Evolutionary conservation across 1,140 invertebrate genomes (phyloP), one percentile per base, ranked within the genome.

Genomic region (Eueides isabella): DNA sequence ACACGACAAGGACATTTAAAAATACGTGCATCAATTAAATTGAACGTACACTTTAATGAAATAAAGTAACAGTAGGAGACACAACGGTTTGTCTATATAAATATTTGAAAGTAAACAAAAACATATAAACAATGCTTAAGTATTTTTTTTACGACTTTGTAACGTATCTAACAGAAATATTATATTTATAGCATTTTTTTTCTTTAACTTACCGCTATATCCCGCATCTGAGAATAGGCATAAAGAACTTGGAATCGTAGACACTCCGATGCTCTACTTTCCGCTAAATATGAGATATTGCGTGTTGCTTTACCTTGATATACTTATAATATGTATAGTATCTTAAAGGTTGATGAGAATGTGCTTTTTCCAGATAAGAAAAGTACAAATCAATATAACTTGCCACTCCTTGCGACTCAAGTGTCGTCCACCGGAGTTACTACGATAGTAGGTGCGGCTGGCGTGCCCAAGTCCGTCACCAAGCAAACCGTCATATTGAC

Each of bases 401-500:
- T 87, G 31, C 83, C 85, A 12, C 78, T 85, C 11, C 63, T 85
- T 29, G 61, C 89, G 23, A 89, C 89, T 5, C 91, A 92, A 76
- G 85, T 91, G 33, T 79, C 89, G 0, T 82, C 85, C 0, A 85
- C 82, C 0, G 89, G 88, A 2, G 79, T 88, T 2, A 89, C 90
- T 7, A 92, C 84, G 9, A 80, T 93, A 29, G 83, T 90, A 12
- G 85, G 86, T 0, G 82, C 85, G 7, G 76, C 81, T 0, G 89
- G 90, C 0, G 74, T 90, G 29, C 87, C 91, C 55, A 90, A 92
- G 74, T 75, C 88, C 11, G 86, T 90, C 73, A 93, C 91, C 44
- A 92, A 93, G 71, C 91, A 92, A 69, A 94, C 93, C 0, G 92
- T 94, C 63, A 94, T 94, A 70, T 80, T 94, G 19, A 94, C 92